These are phyloP conservation scores for Boleophthalmus pectinirostris DNA, from an alignment of 2,113 vertebrate genomes.

Conservation along the genomic window DNA sequence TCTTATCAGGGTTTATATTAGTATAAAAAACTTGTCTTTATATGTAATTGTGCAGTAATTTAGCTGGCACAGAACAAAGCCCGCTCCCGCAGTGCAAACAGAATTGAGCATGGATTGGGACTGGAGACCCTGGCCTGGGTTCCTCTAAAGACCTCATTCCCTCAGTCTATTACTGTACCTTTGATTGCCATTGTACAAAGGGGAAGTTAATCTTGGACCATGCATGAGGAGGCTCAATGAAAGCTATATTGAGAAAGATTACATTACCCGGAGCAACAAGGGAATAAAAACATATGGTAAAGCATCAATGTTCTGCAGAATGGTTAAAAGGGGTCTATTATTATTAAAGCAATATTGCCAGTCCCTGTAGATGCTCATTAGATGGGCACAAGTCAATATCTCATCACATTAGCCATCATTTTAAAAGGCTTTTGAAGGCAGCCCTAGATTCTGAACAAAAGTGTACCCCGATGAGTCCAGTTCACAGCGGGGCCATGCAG, in stretches of 20 bases:
- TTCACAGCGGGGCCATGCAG: slow-evolving; percentile 7
- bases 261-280: slow-evolving; percentile 41
- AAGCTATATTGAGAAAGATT: slow-evolving; percentile 35
- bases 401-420: slow-evolving; percentile 43
- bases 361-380: slow-evolving; percentile 45
- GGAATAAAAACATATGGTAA: slow-evolving; percentile 18
- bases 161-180: slow-evolving; percentile 49
- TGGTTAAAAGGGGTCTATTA: slow-evolving; percentile 32
- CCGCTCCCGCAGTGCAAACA: slow-evolving; percentile 40
- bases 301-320: slow-evolving; percentile 52
- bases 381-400: slow-evolving; percentile 53
- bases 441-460: slow-evolving; percentile 24
- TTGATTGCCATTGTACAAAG: slow-evolving; percentile 59
- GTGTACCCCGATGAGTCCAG: slow-evolving; percentile 3
- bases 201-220: slow-evolving; percentile 40
- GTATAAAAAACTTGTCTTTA: neutral
- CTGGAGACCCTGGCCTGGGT: slow-evolving; percentile 25
- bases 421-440: slow-evolving; percentile 35
- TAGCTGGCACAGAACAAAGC: slow-evolving; percentile 44
- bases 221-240: neutral
- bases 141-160: slow-evolving; percentile 56
- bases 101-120: slow-evolving; percentile 42
- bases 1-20: slow-evolving; percentile 1
- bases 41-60: slow-evolving; percentile 32
- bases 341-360: slow-evolving; percentile 51